Base-by-base conservation (phyloP, 2,113 vertebrate genomes). In the Calonectris borealis region DNA sequence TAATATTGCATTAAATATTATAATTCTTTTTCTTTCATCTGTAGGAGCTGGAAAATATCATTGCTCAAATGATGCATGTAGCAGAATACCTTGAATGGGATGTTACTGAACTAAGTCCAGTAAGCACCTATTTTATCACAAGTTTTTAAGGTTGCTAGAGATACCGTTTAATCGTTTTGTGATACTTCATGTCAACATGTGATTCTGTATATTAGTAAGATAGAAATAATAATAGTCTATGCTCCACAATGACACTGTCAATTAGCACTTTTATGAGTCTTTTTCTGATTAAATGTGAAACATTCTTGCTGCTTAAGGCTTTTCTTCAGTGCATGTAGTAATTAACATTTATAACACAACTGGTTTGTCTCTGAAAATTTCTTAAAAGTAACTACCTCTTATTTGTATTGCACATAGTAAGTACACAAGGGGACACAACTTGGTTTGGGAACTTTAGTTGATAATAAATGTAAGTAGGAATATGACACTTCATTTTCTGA, bases 41-140 rank as follows among this genome's bases (percentile, higher is more conserved):
- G 6, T 76, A 99, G 98, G 98, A 99, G 69, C 92, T 99, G 58
- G 98, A 99, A 97, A 98, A 98, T 72, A 99, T 99, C 38, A 98
- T 99, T 86, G 95, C 98, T 80, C 98, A 99, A 94, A 99, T 99
- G 98, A 99, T 99, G 98, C 98, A 98, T 34, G 98, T 99, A 26
- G 98, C 98, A 51, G 98, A 99, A 92, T 99, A 98, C 95, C 98
- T 99, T 38, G 98, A 99, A 86, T 99, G 98, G 99, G 98, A 98
- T 93, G 98, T 99, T 95, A 99, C 99, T 6, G 99, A 99, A 92
- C 98, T 99, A 44, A 99, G 98, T 86, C 99, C 99, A 75, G 99
- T 99, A 98, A 97, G 98, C 92, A 95, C 86, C n/a, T n/a, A 29
- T 91, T 83, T 89, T 91, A 61, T 77, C 32, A 69, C 29, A 75